phyloP scores from a whole-genome alignment of 2,888 invertebrate species.

The Phyto melanocephala region DNA sequence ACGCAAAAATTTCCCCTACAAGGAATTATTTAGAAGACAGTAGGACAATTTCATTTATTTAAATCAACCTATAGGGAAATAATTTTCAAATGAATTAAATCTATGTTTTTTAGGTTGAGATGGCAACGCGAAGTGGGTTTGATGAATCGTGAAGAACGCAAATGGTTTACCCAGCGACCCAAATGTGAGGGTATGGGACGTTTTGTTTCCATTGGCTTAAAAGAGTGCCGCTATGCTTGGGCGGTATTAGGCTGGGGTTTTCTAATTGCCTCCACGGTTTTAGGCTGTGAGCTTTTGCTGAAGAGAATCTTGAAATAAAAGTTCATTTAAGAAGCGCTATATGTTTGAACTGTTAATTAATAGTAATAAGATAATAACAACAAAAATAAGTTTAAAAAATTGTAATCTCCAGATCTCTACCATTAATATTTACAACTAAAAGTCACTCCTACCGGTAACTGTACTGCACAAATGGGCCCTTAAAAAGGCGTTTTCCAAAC shows the following conservation, averaged over 20 bases:
- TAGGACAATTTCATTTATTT: no score
- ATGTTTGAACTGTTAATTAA: no score
- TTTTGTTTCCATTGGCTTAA: conserved; percentile 81
- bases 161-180: conserved; percentile 81
- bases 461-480: no score
- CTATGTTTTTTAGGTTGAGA: conserved; percentile 79
- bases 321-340: neutral
- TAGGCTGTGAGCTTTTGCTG: conserved; percentile 69
- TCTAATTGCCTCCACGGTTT: conserved; percentile 66
- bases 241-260: conserved; percentile 77
- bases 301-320: conserved; percentile 28
- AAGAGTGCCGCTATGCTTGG: conserved; percentile 80
- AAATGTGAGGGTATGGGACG: conserved; percentile 80
- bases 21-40: conserved; percentile 80
- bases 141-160: conserved; percentile 79
- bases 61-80: no score
- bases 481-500: no score
- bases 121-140: conserved; percentile 83
- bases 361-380: no score
- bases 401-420: no score
- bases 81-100: neutral
- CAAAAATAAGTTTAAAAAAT: no score
- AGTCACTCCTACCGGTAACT: no score
- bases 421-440: no score
- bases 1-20: conserved; percentile 81